Base-by-base conservation (phyloP, 1,140 invertebrate species). In the Trichonephila clavipes region DNA sequence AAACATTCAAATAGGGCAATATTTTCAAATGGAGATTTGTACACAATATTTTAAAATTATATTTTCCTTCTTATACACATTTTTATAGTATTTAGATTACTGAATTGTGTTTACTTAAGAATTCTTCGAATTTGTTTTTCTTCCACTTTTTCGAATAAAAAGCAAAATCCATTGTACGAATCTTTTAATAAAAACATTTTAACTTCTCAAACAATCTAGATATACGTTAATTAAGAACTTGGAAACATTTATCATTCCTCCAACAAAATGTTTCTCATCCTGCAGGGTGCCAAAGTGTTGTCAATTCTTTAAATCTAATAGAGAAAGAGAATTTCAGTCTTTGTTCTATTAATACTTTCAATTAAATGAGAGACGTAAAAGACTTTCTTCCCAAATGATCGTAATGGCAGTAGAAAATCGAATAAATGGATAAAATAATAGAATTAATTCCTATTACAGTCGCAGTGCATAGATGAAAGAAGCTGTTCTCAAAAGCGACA, bases 261-360 rank as follows among this genome's bases (percentile, higher is more conserved):
- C 28, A 40, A 14, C 34, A 40, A 77, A 40, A 34, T 77, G 28
- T 77, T 77, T 40, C 72, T 34, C 72, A 40, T 77, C 18, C 72
- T 77, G 16, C 14, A 40, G 72, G 18, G 72, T 28, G 28, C 3
- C 24, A 19, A 77, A 34, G 14, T 18, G 72, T 77, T 77, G 72
- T 28, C 72, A 77, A 77, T 77, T 77, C 72, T 19, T 34, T 3
- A 14, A 77, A 77, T 40, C 72, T 77, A 77, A 77, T 77, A 77
- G 40, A 77, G 72, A 40, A 77, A 77, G 72, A 77, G 28, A 77
- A 77, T 77, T 77, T 19, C 72, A 14, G 72, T 77, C 72, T 77
- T 77, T 77, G 28, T 77, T 40, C 72, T 77, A 34, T 77, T 77
- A 77, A 77, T 77, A 77, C 72, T 77, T 77, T 77, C 72, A 77